Conservation (phyloP, 2,888 invertebrate species). For the Drosophila demipolita region DNA sequence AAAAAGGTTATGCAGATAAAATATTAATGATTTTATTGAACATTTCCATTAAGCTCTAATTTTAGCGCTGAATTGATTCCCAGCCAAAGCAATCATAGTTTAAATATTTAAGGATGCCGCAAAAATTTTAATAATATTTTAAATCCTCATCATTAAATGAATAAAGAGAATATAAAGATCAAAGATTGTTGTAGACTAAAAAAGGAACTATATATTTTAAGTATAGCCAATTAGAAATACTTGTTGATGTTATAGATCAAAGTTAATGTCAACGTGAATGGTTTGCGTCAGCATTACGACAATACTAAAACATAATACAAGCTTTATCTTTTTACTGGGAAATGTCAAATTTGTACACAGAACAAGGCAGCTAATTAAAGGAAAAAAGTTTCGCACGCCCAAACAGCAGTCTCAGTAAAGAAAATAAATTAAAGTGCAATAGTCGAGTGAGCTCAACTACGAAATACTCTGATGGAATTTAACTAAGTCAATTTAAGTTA, state of each 20-base stretch:
- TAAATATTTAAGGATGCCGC: neutral
- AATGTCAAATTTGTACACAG: constrained; percentile 54
- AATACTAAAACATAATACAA: constrained; percentile 7
- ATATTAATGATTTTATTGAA: neutral
- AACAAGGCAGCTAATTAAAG: constrained; percentile 55
- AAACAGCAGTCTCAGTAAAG: constrained; percentile 15
- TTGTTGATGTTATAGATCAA: neutral
- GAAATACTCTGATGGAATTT: neutral
- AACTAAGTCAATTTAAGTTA: neutral
- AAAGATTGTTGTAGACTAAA: neutral
- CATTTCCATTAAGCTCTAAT: neutral
- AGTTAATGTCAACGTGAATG: constrained; percentile 40
- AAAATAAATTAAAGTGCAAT: constrained; percentile 1
- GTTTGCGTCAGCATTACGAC: constrained; percentile 42
- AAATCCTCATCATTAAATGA: neutral
- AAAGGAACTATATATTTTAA: fast-evolving
- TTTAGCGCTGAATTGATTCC: neutral
- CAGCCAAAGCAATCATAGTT: neutral
- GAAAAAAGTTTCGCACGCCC: constrained; percentile 53
- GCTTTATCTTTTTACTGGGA: constrained; percentile 15
- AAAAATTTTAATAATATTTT: neutral
- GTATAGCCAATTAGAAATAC: neutral
- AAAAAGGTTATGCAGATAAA: neutral
- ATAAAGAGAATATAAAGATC: neutral
- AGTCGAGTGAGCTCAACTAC: neutral